Evolutionary conservation across 37 sponge, comb jelly and placozoan genomes (phyloP).

Genomic region (Tethya wilhelma): DNA sequence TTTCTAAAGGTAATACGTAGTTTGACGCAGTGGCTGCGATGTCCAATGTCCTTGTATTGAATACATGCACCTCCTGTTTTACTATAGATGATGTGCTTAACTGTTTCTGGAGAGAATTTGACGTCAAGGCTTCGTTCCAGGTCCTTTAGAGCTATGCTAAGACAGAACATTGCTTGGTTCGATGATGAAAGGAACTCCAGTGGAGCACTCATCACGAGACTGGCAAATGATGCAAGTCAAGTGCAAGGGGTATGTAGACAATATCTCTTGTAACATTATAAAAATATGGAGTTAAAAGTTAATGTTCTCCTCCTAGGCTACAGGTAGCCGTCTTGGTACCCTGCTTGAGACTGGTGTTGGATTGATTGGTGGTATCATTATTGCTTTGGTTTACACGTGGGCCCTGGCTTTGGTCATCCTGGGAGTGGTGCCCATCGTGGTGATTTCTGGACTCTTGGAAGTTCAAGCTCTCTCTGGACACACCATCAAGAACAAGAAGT

Average conservation of each 20-base stretch:
- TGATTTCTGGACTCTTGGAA: slow-evolving; percentile 46
- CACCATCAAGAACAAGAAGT: slow-evolving; percentile 54
- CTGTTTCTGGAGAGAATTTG: slow-evolving; percentile 71
- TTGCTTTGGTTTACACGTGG: slow-evolving; percentile 80
- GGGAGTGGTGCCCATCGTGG: slow-evolving; percentile 59
- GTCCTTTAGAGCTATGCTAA: slow-evolving; percentile 78
- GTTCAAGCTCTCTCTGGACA: slow-evolving; percentile 48
- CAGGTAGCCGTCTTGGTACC: slow-evolving; percentile 75
- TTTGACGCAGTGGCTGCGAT: background rate
- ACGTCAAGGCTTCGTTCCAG: slow-evolving; percentile 61
- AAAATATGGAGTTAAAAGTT: too few species aligned
- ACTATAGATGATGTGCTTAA: slow-evolving; percentile 63
- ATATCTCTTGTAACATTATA: too few species aligned
- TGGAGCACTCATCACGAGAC: slow-evolving; percentile 85
- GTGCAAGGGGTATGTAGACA: slow-evolving; percentile 85
- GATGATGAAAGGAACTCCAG: slow-evolving; percentile 82
- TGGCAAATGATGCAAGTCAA: slow-evolving; percentile 80
- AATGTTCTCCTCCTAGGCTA: too few species aligned
- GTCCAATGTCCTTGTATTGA: background rate
- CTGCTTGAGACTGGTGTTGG: slow-evolving; percentile 57
- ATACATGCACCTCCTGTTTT: background rate
- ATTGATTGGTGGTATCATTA: slow-evolving; percentile 50
- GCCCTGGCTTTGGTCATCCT: slow-evolving; percentile 63
- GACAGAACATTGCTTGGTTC: slow-evolving; percentile 86
- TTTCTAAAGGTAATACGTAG: slow-evolving; percentile 53